A percentile compares a stretch with the other conserved stretches of the same genome.
These are phyloP conservation scores for Magallana gigas DNA, from an alignment of 1,140 invertebrate genomes.

Conservation along the genomic window DNA sequence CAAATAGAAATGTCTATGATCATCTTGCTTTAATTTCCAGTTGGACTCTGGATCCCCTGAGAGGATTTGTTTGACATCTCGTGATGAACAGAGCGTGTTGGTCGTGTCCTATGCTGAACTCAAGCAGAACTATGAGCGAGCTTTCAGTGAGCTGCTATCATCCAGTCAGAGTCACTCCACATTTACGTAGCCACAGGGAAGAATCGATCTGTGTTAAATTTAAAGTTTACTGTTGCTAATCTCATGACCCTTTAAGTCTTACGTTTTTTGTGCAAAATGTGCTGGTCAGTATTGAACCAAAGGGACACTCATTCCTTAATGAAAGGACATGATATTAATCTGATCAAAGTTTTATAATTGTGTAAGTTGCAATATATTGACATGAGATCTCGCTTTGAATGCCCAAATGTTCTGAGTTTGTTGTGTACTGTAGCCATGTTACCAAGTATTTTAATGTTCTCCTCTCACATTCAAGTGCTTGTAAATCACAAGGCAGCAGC, in stretches of 20 bases:
- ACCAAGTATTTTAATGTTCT: background rate
- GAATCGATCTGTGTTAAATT: background rate
- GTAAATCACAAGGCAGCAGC: background rate
- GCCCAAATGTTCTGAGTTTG: background rate
- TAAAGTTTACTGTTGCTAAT: background rate
- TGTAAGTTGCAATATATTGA: constrained; percentile 35
- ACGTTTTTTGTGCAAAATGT: background rate
- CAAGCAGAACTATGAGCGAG: constrained; percentile 95
- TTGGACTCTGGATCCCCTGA: constrained; percentile 89
- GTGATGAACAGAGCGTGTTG: constrained; percentile 96
- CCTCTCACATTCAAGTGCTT: constrained; percentile 5
- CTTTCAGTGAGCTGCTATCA: constrained; percentile 90
- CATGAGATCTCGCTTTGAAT: background rate
- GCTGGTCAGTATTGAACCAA: constrained; percentile 32
- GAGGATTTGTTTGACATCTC: constrained; percentile 96
- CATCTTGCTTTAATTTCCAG: constrained; percentile 66
- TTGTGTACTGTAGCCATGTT: background rate
- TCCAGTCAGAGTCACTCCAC: background rate
- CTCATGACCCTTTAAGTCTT: constrained; percentile 18
- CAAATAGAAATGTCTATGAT: too few relatives aligned
- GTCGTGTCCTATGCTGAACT: constrained; percentile 96
- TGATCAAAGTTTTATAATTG: constrained; percentile 26
- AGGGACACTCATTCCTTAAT: background rate
- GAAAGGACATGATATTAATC: background rate
- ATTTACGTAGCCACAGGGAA: constrained; percentile 17